These are phyloP conservation scores for Arge pagana DNA, from an alignment of 2,888 invertebrate species.

Conservation along the genomic window DNA sequence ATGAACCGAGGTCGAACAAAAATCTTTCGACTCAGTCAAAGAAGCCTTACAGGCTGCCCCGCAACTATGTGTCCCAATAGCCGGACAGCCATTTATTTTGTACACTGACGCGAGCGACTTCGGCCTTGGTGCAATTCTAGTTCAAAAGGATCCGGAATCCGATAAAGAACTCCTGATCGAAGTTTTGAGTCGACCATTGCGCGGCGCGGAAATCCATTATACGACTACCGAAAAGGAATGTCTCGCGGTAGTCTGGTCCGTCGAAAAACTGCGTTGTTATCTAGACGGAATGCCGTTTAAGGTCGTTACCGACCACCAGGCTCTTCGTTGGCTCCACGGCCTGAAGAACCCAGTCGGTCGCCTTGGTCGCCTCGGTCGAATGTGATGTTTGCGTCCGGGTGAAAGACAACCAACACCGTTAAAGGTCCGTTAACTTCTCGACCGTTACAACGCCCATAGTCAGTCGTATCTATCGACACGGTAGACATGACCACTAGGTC, in stretches of 20 bases:
- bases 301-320: conserved; percentile 26
- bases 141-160: conserved; percentile 6
- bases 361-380: conserved; percentile 21
- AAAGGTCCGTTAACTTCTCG: conserved; percentile 13
- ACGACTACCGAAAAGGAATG: conserved; percentile 20
- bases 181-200: conserved; percentile 26
- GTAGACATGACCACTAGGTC: conserved; percentile 20
- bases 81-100: conserved; percentile 20
- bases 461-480: conserved; percentile 21
- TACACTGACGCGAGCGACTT: conserved; percentile 27
- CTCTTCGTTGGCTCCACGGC: conserved; percentile 21
- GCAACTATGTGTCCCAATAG: conserved; percentile 19
- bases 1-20: conserved; percentile 26
- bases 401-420: conserved; percentile 23
- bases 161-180: conserved; percentile 17
- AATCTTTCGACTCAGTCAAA: conserved; percentile 23
- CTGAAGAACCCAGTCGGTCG: conserved; percentile 10
- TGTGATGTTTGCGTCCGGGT: conserved; percentile 21
- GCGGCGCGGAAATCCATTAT: conserved; percentile 23
- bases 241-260: conserved; percentile 23
- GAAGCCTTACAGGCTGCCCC: conserved; percentile 14
- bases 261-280: conserved; percentile 25
- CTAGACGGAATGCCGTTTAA: conserved; percentile 20
- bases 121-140: conserved; percentile 6
- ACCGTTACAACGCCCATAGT: conserved; percentile 22